A percentile compares a stretch with the other conserved stretches of the same genome.
Conservation (phyloP, 2,113 vertebrate species). For the Crotalus horridus region DNA sequence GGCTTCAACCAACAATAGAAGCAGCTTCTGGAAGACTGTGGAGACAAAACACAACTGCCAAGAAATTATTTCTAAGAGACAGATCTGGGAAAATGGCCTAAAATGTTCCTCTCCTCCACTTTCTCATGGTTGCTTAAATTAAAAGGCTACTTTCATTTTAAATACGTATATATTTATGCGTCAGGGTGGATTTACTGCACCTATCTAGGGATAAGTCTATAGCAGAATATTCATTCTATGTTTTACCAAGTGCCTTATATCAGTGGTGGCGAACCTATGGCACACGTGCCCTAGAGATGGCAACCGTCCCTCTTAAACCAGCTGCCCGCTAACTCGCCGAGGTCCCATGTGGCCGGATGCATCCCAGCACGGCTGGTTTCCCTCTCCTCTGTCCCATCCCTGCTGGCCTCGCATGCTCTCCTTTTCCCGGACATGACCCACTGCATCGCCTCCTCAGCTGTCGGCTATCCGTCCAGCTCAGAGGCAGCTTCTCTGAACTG, state of each 20-base stretch:
- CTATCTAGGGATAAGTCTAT: neutral
- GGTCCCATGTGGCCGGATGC: too few species aligned
- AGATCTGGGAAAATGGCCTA: neutral
- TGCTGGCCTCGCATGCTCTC: too few species aligned
- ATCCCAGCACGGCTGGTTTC: too few species aligned
- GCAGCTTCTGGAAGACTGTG: neutral
- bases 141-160: neutral
- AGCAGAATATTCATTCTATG: neutral
- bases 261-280: too few species aligned
- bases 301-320: too few species aligned
- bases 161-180: neutral
- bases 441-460: too few species aligned
- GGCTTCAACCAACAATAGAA: conserved; percentile 2
- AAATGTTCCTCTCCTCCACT: neutral
- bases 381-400: too few species aligned
- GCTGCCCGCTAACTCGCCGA: too few species aligned
- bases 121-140: rapidly evolving
- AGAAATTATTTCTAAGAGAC: conserved; percentile 22
- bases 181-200: neutral
- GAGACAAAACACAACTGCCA: neutral
- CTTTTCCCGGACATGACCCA: too few species aligned
- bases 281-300: too few species aligned
- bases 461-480: too few species aligned
- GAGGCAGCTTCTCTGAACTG: too few species aligned
- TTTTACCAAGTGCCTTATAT: neutral